A percentile compares a stretch with the other conserved stretches of the same genome.
phyloP scores from a whole-genome alignment of 2,797 vertebrate genomes.

The Myotis planiceps region DNA sequence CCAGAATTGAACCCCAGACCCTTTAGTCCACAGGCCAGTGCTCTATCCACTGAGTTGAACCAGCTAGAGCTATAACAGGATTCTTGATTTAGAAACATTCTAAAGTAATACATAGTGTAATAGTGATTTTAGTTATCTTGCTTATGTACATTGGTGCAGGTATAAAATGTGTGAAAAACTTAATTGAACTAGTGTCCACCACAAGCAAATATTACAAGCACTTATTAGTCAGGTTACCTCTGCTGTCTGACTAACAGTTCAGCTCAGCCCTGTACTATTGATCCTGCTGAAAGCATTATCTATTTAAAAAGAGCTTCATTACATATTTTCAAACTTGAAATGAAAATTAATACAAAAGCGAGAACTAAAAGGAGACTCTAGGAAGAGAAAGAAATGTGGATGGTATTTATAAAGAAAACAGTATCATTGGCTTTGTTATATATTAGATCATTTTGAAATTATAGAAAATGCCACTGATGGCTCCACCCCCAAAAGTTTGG shows the following conservation, averaged over 20 bases:
- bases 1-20: too few species aligned
- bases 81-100: not conserved
- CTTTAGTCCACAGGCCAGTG: too few species aligned
- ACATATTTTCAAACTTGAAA: not conserved
- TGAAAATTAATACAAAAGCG: not conserved
- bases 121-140: not conserved
- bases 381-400: not conserved
- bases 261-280: not conserved
- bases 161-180: not conserved
- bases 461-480: not conserved
- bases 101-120: not conserved
- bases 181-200: not conserved
- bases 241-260: not conserved
- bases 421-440: not conserved
- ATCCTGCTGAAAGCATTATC: not conserved
- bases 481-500: not conserved
- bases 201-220: not conserved
- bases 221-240: not conserved
- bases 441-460: not conserved
- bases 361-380: not conserved
- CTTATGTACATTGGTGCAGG: not conserved
- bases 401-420: not conserved
- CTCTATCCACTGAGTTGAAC: too few species aligned
- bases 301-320: not conserved
- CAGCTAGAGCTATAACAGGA: not conserved